phyloP scores from a whole-genome alignment of 1,140 invertebrate genomes.

The Drosophila lini region DNA sequence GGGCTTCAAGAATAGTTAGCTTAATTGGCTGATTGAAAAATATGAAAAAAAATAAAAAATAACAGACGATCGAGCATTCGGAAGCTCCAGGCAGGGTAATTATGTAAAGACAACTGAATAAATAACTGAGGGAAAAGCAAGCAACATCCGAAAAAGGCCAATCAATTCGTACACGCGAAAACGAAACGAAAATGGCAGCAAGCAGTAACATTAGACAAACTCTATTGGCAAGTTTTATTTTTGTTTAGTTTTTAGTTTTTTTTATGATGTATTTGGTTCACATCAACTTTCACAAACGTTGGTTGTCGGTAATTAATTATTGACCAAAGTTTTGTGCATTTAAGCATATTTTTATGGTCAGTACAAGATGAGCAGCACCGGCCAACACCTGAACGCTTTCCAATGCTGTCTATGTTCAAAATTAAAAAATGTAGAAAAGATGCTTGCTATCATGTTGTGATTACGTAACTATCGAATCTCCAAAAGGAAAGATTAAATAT shows the following conservation, averaged over 20 bases:
- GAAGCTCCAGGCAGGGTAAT: constrained; percentile 30
- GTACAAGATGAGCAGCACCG: constrained; percentile 10
- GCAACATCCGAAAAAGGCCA: constrained; percentile 47
- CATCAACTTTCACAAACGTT: constrained; percentile 73
- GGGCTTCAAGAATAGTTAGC: constrained; percentile 42
- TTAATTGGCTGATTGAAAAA: constrained; percentile 53
- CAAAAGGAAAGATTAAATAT: background rate
- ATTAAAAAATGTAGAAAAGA: background rate
- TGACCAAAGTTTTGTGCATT: constrained; percentile 60
- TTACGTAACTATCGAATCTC: background rate
- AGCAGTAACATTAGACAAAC: constrained; percentile 61
- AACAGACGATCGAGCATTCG: constrained; percentile 3
- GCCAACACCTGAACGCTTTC: background rate
- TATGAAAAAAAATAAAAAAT: constrained; percentile 10
- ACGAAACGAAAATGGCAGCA: constrained; percentile 64
- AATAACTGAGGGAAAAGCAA: constrained; percentile 56
- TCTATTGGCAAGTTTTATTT: constrained; percentile 45
- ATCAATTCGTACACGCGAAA: constrained; percentile 72
- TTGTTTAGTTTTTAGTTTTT: constrained; percentile 18
- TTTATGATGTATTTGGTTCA: constrained; percentile 57
- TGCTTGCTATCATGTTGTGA: background rate
- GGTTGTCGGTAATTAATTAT: constrained; percentile 65
- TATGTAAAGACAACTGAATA: constrained; percentile 67
- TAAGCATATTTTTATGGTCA: constrained; percentile 59
- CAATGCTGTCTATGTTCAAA: background rate